Base-by-base conservation (phyloP, 2,888 invertebrate genomes). In the Zootermopsis nevadensis region DNA sequence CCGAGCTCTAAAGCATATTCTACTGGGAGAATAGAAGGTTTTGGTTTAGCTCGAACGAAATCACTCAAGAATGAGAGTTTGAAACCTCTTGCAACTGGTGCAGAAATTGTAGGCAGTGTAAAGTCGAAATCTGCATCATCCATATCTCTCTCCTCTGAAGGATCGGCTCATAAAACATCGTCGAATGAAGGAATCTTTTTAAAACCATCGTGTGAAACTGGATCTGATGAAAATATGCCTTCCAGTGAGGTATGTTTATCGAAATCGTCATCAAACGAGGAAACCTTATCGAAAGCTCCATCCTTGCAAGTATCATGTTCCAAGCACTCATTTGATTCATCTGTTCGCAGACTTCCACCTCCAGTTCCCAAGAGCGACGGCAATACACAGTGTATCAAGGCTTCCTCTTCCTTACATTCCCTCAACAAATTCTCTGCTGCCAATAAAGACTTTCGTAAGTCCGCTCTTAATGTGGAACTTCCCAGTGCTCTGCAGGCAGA, bases 401-500 rank as follows among this genome's bases (percentile, higher is more conserved):
- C 80, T 12, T 83, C 84, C 6, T 48, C 80, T 19, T 83, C 83
- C 35, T 53, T 81, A n/a, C 83, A 84, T 82, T 69, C 84, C 53
- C 74, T 84, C 22, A 81, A 69, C 15, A 85, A 85, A 67, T 12
- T 66, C 31, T 31, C 72, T 4, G 89, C 90, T 86, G 91, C 93
- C 33, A 95, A 95, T 88, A 95, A 95, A 89, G 94, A 94, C 88
- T 94, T 94, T 86, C 90, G 95, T 55, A 95, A 95, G 88, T 95
- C 95, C 0, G 93, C 93, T 0, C 88, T 95, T 24, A 95, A 95
- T 88, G 94, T 94, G 90, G 90, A 91, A 53, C 88, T 89, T 38
- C 89, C 89, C 24, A 89, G 89, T 80, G 86, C 87, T 86, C 83
- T 87, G 87, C 76, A 86, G 86, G 85, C 86, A 84, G 53, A 86